Percentiles rank a stretch among this genome's conserved stretches.
These are phyloP conservation scores for Seriola dumerili DNA, from an alignment of 2,113 vertebrate genomes.

Conservation along the genomic window DNA sequence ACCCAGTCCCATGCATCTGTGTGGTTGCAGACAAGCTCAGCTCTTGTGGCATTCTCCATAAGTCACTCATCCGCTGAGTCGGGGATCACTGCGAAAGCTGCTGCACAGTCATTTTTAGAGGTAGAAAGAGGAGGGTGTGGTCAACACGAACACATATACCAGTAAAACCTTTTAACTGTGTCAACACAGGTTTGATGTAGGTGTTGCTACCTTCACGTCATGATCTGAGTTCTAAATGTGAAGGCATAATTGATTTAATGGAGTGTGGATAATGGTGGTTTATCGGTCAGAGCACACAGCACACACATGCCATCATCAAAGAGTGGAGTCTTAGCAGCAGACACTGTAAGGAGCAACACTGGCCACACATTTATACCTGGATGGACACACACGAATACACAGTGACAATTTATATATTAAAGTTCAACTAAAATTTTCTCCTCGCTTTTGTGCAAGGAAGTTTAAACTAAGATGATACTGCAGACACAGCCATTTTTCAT, in stretches of 20 bases:
- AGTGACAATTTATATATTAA: neutral
- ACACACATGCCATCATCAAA: conserved; percentile 27
- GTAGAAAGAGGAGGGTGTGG: neutral
- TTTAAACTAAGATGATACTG: neutral
- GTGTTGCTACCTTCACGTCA: conserved; percentile 2
- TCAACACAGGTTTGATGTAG: conserved; percentile 13
- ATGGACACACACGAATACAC: neutral
- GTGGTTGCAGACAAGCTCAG: conserved; percentile 49
- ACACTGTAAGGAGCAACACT: neutral
- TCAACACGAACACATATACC: neutral
- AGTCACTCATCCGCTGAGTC: neutral
- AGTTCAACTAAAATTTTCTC: neutral
- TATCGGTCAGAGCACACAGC: conserved; percentile 45
- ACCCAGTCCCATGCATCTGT: conserved; percentile 77
- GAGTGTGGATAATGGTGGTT: conserved; percentile 40
- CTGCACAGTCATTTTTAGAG: neutral
- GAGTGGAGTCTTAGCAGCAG: conserved; percentile 49
- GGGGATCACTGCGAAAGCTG: conserved; percentile 15
- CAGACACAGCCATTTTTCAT: neutral
- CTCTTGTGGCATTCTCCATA: conserved; percentile 37
- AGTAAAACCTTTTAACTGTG: conserved; percentile 48
- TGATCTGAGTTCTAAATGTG: conserved; percentile 15
- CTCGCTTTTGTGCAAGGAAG: neutral
- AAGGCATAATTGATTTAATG: conserved; percentile 44
- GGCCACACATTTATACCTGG: neutral